Evolutionary conservation across 2,113 vertebrate genomes (phyloP), one percentile per base, ranked within the genome.

Genomic region (Mus pahari): DNA sequence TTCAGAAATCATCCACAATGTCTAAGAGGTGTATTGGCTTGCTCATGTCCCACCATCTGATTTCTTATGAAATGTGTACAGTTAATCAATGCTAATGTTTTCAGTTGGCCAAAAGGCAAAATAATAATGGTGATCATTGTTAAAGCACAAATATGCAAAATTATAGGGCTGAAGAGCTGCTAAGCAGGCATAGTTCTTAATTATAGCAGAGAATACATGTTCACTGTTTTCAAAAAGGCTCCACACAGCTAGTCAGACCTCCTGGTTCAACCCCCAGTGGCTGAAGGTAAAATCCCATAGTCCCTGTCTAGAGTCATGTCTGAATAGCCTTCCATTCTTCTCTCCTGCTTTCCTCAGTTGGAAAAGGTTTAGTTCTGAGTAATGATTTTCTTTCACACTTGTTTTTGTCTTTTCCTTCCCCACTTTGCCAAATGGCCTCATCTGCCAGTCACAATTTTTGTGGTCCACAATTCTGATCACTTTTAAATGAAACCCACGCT

Each of bases 401-500:
- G 55, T 92, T 97, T 96, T 92, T 94, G 86, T 91, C 90, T 89
- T 94, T 90, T 75, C 95, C 95, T 89, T 97, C 94, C 48, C 75
- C 94, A 97, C 93, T 90, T 95, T 94, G 96, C 96, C 94, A 97
- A 98, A 98, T 90, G 95, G 97, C 93, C 95, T 98, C 98, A 97
- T 98, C 98, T 98, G 98, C 98, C 98, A 98, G 96, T 98, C 98
- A 98, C 98, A 98, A 98, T 99, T 98, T 98, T 98, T 98, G 98
- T 97, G 98, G 98, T 97, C 98, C 97, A 98, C 98, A 98, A 98
- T 98, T 98, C 98, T 98, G 98, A 99, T 98, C 98, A 99, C 98
- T 98, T 99, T 98, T 98, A 98, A 99, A 99, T 99, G 98, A 99
- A 99, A 99, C 98, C 98, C 98, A 98, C 97, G 98, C 98, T 98